phyloP scores from a whole-genome alignment of 2,888 invertebrate species.

The Ophion costatus region DNA sequence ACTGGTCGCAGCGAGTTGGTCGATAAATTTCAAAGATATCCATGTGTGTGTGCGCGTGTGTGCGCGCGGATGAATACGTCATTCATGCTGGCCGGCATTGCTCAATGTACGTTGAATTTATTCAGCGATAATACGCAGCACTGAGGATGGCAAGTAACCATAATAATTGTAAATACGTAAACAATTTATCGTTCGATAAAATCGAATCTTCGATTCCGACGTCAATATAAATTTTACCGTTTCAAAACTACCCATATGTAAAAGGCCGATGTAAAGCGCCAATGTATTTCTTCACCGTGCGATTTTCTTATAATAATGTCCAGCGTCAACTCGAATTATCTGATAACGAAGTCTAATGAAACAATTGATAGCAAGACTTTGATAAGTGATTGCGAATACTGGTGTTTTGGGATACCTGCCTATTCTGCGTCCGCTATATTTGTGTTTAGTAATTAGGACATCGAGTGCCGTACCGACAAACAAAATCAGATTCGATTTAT shows the following conservation, averaged over 20 bases:
- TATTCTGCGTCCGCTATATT: not conserved
- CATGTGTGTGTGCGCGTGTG: too few relatives aligned
- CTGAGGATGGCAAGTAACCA: not conserved
- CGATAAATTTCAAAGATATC: slow-evolving; percentile 22
- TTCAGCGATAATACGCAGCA: slow-evolving; percentile 3
- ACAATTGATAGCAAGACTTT: not conserved
- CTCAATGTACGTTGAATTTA: slow-evolving; percentile 1
- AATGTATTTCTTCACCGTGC: not conserved
- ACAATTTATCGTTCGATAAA: not conserved
- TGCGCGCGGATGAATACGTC: slow-evolving; percentile 8
- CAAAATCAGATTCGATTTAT: not conserved
- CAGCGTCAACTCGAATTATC: not conserved
- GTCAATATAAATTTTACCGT: not conserved
- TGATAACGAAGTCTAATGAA: not conserved
- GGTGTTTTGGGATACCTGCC: not conserved
- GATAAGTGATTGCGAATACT: not conserved
- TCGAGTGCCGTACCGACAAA: not conserved
- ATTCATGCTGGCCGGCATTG: slow-evolving; percentile 2
- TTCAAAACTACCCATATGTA: not conserved
- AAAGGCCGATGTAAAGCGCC: not conserved
- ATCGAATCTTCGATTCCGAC: not conserved
- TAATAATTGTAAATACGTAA: not conserved
- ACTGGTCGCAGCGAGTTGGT: slow-evolving; percentile 12
- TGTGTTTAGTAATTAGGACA: not conserved
- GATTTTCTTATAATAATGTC: not conserved